These are phyloP conservation scores for Corydoras maculifer DNA, from an alignment of 2,113 vertebrate genomes.

Conservation along the genomic window DNA sequence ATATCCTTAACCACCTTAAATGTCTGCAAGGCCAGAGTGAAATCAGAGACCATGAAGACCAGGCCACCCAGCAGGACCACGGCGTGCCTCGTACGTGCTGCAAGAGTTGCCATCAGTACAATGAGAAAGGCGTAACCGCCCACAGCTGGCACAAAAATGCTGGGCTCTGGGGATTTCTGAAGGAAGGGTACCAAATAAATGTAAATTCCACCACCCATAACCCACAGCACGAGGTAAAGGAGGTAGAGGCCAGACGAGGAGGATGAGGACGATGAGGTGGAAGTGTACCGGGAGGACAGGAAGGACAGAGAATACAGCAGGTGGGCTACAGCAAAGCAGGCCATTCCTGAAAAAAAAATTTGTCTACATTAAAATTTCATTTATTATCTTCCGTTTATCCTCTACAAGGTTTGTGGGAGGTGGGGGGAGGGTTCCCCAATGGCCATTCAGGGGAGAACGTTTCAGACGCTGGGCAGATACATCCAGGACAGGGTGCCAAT, in stretches of 20 bases:
- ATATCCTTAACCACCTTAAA: conserved; percentile 57
- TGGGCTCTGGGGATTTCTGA: conserved; percentile 39
- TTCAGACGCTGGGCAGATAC: too few species aligned
- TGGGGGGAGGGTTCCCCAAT: too few species aligned
- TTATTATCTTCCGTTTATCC: too few species aligned
- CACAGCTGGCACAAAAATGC: conserved; percentile 51
- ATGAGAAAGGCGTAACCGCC: conserved; percentile 59
- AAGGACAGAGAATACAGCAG: conserved; percentile 66
- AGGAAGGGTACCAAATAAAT: conserved; percentile 58
- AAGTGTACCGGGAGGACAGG: conserved; percentile 54
- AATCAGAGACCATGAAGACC: conserved; percentile 68
- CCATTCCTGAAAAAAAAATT: conserved; percentile 64
- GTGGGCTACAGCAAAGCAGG: conserved; percentile 68
- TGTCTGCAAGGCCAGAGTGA: conserved; percentile 57
- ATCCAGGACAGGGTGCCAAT: too few species aligned
- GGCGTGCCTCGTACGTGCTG: conserved; percentile 38
- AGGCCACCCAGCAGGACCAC: conserved; percentile 57
- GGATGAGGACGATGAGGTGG: neutral
- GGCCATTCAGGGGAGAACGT: too few species aligned
- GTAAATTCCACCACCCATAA: conserved; percentile 26
- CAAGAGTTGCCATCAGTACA: conserved; percentile 57
- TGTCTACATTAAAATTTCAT: too few species aligned
- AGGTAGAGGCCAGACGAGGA: conserved; percentile 46
- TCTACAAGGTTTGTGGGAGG: too few species aligned
- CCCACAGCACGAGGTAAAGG: conserved; percentile 37